Percentiles rank a stretch among this genome's conserved stretches.
phyloP scores from a whole-genome alignment of 2,888 invertebrate species.

The Heliconius cydno region DNA sequence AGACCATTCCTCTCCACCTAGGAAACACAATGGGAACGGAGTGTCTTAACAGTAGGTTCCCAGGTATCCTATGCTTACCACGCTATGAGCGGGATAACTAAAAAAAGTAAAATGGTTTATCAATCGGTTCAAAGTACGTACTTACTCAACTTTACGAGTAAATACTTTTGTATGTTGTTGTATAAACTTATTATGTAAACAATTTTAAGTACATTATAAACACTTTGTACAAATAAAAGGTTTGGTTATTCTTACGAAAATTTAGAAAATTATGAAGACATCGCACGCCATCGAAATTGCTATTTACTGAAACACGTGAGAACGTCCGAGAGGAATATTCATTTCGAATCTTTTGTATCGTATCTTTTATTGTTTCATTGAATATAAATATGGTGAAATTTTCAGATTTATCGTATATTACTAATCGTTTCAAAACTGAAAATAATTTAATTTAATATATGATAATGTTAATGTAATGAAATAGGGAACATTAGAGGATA shows the following conservation, averaged over 20 bases:
- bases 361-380: too few species aligned
- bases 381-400: too few species aligned
- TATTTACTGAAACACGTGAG: slow-evolving; percentile 6
- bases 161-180: background rate
- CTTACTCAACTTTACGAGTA: too few species aligned
- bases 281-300: background rate
- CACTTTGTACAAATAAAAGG: background rate
- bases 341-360: background rate
- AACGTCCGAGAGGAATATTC: slow-evolving; percentile 10
- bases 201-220: background rate
- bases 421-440: too few species aligned
- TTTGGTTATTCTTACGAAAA: background rate
- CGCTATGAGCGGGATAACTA: too few species aligned
- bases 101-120: too few species aligned
- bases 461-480: background rate
- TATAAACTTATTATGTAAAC: background rate
- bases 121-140: too few species aligned
- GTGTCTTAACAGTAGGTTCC: too few species aligned
- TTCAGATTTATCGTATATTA: too few species aligned
- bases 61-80: too few species aligned
- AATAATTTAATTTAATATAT: background rate
- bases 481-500: background rate
- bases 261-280: background rate
- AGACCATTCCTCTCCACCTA: too few species aligned
- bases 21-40: too few species aligned